Percentiles rank a stretch among this genome's conserved stretches.
Conservation (phyloP, 2,113 vertebrate genomes). For the Drymodes brunneopygia region DNA sequence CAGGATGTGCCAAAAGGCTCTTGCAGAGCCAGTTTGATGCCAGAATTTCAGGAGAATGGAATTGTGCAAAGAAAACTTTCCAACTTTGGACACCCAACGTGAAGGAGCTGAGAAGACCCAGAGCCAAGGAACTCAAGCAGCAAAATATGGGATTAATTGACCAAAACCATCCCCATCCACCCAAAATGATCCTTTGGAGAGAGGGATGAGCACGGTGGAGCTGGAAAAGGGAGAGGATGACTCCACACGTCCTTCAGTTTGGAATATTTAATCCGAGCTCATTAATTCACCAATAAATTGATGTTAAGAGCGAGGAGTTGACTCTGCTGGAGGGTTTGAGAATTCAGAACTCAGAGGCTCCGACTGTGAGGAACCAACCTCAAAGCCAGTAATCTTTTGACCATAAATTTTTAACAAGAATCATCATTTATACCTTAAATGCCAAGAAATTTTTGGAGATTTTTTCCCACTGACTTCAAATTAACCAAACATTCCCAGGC, state of each 20-base stretch:
- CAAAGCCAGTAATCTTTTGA: neutral
- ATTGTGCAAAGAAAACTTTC: neutral
- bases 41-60: accelerated
- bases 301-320: neutral
- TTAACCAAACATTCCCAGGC: neutral
- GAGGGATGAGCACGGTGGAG: neutral
- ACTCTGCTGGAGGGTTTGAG: neutral
- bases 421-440: neutral
- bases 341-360: neutral
- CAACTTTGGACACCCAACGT: neutral
- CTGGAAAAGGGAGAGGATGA: neutral
- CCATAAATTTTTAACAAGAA: neutral
- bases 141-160: accelerated
- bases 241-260: neutral
- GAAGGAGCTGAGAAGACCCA: neutral
- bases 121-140: neutral
- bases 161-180: neutral
- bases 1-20: neutral
- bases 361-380: neutral
- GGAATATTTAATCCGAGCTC: neutral
- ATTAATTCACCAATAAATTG: neutral
- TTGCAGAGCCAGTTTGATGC: neutral
- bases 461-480: neutral
- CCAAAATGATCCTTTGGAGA: neutral
- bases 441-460: neutral